Evolutionary conservation across 2,888 invertebrate species (phyloP), one percentile per base, ranked within the genome.

Genomic region (Acrobasis repandana): DNA sequence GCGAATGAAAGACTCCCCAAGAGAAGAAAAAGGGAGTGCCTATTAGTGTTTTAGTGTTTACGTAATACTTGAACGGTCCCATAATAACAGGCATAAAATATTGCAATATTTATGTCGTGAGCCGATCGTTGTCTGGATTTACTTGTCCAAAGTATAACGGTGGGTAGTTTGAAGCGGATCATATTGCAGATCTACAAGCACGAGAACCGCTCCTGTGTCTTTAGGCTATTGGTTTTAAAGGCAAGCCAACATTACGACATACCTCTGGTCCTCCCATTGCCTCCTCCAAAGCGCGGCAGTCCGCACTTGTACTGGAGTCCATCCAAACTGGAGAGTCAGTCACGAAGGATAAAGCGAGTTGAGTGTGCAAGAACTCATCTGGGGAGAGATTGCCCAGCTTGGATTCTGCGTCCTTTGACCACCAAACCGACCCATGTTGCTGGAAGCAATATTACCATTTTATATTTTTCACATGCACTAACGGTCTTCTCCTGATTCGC

Each of bases 391-490:
- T 93, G 60, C 87, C 80, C 16, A 99, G 88, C 0, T 93, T 93
- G 14, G 93, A 74, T 60, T 94, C 93, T 0, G 97, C 95, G 14
- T 96, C 96, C 65, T 93, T 95, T 54, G 95, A 95, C 99, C 99
- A 99, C 91, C 97, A 99, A 0, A 99, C 96, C 50, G 98, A 98
- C 0, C 99, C 99, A 85, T 99, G 99, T 96, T 99, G 99, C 97
- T 99, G 82, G 50, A 70, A 58, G 16, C 11, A 9, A 15, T 38
- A 28, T 20, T 28, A 28, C 20, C 6, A 28, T 16, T 16, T 1
- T 38, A 3, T 11, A 9, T 14, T 10, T 38, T 11, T 38, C 9
- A 36, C 2, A 36, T 36, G 9, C 36, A 36, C 1, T 1, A 4
- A 38, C 10, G 38, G 28, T 6, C 28, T 28, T 28, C 28, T 28